These are phyloP conservation scores for Eleutherodactylus coqui DNA, from an alignment of 2,797 vertebrate genomes.

Conservation along the genomic window DNA sequence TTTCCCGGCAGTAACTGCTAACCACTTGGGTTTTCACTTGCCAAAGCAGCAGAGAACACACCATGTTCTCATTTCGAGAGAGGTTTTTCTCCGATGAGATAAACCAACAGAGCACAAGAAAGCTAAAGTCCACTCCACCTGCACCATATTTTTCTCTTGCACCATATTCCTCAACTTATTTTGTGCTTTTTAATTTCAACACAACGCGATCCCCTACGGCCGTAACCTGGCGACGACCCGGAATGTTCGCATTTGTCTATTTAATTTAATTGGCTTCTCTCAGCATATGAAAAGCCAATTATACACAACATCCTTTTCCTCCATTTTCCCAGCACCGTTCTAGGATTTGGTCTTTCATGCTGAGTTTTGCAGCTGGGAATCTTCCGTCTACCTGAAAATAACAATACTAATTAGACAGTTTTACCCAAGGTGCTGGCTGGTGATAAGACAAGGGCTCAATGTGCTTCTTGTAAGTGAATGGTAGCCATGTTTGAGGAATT, in stretches of 20 bases:
- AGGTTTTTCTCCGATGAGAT: background rate
- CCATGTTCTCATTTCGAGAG: background rate
- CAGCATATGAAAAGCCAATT: conserved; percentile 60
- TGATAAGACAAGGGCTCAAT: conserved; percentile 60
- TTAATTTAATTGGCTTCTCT: conserved; percentile 62
- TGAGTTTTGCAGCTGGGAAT: conserved; percentile 37
- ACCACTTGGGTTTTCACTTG: background rate
- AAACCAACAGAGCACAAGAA: background rate
- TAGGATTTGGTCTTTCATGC: conserved; percentile 44
- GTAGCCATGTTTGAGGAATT: conserved; percentile 61
- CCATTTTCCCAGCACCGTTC: conserved; percentile 58
- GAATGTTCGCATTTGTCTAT: conserved; percentile 19
- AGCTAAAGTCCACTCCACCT: background rate
- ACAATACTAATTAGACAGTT: conserved; percentile 62
- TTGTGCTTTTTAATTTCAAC: background rate
- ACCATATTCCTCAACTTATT: background rate
- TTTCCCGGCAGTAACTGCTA: too few species aligned
- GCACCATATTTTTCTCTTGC: too few species aligned
- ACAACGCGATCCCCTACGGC: background rate
- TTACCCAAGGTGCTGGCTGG: conserved; percentile 62
- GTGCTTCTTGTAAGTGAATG: conserved; percentile 53
- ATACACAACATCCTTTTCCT: conserved; percentile 50
- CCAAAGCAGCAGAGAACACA: background rate
- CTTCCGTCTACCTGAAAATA: conserved; percentile 52
- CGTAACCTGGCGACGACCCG: background rate